These are phyloP conservation scores for Sympetrum striolatum DNA, from an alignment of 2,888 invertebrate species.

Conservation along the genomic window DNA sequence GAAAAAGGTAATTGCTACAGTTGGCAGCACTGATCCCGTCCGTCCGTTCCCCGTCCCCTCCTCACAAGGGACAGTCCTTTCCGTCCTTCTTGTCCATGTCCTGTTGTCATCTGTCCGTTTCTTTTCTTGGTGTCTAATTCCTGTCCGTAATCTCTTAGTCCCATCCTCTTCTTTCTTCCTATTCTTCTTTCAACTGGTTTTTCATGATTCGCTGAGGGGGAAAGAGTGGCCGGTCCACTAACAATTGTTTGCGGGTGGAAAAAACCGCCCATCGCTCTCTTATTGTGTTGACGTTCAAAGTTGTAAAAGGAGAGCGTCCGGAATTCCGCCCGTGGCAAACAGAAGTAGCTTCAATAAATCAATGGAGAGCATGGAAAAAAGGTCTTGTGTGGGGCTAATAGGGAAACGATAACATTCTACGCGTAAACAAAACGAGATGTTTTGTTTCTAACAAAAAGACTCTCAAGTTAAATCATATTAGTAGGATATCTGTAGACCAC, in stretches of 20 bases:
- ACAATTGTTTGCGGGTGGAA: conserved; percentile 23
- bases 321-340: conserved; percentile 24
- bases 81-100: not conserved
- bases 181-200: conserved; percentile 21
- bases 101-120: conserved; percentile 21
- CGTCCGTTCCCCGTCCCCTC: not conserved
- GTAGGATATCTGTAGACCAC: not conserved
- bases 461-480: not conserved
- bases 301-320: conserved; percentile 32
- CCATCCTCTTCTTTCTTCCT: conserved; percentile 8
- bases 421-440: conserved; percentile 21
- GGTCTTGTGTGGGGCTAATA: conserved; percentile 8
- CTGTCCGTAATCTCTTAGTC: conserved; percentile 35
- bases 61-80: not conserved
- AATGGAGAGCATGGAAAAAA: conserved; percentile 5
- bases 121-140: conserved; percentile 17
- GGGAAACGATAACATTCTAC: conserved; percentile 17
- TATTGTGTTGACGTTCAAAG: conserved; percentile 29
- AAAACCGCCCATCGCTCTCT: not conserved
- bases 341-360: conserved; percentile 38
- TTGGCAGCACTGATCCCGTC: not conserved
- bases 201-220: conserved; percentile 15
- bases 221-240: not conserved
- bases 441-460: not conserved
- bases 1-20: conserved; percentile 23